phyloP scores from a whole-genome alignment of 2,113 vertebrate species.

The Glaucomys volans region DNA sequence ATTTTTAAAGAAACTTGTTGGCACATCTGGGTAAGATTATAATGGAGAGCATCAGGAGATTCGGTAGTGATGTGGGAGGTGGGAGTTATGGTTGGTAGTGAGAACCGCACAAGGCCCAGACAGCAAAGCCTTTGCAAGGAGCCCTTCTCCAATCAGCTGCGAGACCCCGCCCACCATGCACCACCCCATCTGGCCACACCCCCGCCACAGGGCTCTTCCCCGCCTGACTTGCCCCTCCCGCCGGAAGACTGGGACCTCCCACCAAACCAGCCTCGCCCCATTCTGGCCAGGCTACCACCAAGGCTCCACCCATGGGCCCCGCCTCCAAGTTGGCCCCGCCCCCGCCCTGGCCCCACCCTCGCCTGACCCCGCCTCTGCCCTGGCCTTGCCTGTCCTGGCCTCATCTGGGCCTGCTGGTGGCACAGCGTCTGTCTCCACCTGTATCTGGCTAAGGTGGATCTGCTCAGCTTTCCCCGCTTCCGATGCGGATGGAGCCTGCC shows the following conservation, averaged over 20 bases:
- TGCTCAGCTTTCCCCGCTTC: background rate
- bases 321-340: too few relatives aligned
- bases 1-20: background rate
- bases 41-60: background rate
- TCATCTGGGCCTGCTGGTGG: too few relatives aligned
- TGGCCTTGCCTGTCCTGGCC: too few relatives aligned
- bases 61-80: background rate
- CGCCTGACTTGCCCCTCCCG: background rate
- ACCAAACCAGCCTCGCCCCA: background rate
- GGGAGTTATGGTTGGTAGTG: too few relatives aligned
- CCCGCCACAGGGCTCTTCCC: too few relatives aligned
- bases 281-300: too few relatives aligned
- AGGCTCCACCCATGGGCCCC: background rate
- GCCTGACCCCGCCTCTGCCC: background rate
- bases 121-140: too few relatives aligned
- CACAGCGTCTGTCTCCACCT: too few relatives aligned
- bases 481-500: background rate
- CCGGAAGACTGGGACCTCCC: background rate
- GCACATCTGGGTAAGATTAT: background rate
- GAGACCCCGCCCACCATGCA: accelerated
- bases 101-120: too few relatives aligned
- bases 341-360: background rate
- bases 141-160: background rate
- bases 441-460: background rate
- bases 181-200: background rate